These are phyloP conservation scores for Esperia sulphurella DNA, from an alignment of 2,888 invertebrate species.

Conservation along the genomic window DNA sequence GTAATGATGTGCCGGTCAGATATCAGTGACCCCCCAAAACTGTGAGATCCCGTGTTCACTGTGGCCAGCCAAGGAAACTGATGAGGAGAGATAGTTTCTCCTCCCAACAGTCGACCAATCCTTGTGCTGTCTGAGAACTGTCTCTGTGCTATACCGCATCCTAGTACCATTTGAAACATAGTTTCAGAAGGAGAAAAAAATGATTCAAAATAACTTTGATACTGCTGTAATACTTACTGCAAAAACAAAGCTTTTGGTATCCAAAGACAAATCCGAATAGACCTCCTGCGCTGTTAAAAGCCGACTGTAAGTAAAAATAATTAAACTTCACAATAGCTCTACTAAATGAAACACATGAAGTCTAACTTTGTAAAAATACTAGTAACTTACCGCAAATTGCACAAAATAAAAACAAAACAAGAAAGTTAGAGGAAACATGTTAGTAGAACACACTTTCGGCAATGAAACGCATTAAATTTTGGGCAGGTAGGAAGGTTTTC, in stretches of 20 bases:
- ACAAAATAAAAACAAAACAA: conserved; percentile 17
- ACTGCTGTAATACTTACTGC: conserved; percentile 25
- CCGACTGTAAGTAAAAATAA: conserved; percentile 6
- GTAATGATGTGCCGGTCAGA: conserved; percentile 79
- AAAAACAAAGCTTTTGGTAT: conserved; percentile 33
- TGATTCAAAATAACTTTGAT: neutral
- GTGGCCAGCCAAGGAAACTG: conserved; percentile 79
- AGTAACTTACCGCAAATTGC: conserved; percentile 24
- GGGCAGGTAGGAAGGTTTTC: neutral
- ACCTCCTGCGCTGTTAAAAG: conserved; percentile 8
- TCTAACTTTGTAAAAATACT: too few relatives aligned
- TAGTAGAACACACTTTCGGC: neutral
- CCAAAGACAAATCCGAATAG: conserved; percentile 22
- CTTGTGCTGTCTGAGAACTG: conserved; percentile 4
- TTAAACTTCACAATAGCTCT: too few relatives aligned
- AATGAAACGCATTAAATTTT: neutral
- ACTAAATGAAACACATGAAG: too few relatives aligned
- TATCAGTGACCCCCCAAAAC: conserved; percentile 71
- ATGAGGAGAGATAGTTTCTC: conserved; percentile 64
- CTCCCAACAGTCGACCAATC: conserved; percentile 59
- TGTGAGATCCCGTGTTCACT: conserved; percentile 45
- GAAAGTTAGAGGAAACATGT: conserved; percentile 11
- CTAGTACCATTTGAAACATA: conserved; percentile 13
- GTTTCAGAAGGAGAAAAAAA: neutral
- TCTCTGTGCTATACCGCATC: conserved; percentile 23